Evolutionary conservation across 2,888 invertebrate genomes (phyloP), one percentile per base, ranked within the genome.

Genomic region (Lamellibrachia columna): DNA sequence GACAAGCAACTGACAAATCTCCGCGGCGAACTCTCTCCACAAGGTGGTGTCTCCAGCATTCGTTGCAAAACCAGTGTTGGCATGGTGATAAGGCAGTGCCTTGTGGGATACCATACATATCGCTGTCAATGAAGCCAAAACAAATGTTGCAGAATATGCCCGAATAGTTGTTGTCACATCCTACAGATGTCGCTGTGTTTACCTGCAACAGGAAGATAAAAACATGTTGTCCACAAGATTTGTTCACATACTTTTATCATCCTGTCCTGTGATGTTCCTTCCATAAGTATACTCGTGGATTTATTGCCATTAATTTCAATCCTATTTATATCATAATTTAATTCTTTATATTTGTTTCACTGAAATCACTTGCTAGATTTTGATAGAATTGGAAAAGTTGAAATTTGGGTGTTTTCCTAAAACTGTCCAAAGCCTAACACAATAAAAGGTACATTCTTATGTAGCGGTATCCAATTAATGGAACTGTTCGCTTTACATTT

Each of bases 41-140:
- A 28, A 94, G 90, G 91, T 94, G 93, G 75, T 52, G 58, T 58
- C 92, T 91, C 94, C 94, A 94, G 92, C 94, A 94, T 53, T 92
- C 90, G 22, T 93, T 92, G 91, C 94, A 94, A 91, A 94, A 94
- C 93, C 94, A 93, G 92, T 94, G 94, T 53, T 93, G 93, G 92
- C 94, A 94, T 11, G 92, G 53, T 60, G 91, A 52, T 90, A 94
- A 92, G 53, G 93, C 92, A 22, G 93, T 92, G 58, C 91, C 93
- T 75, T 75, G 75, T 75, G 75, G 75, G 75, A 75, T 75, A 22
- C 91, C 92, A 28, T 90, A n/a, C 9, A 15, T 60, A 58, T 7
- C 53, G 52, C 60, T 52, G 91, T 91, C 92, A 22, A 92, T 92
- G 22, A 4, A 58, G 9, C 53, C 40, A 53, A 92, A 92, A 28